Evolutionary conservation across 2,888 invertebrate species (phyloP), one percentile per base, ranked within the genome.

Genomic region (Megalurothrips usitatus): DNA sequence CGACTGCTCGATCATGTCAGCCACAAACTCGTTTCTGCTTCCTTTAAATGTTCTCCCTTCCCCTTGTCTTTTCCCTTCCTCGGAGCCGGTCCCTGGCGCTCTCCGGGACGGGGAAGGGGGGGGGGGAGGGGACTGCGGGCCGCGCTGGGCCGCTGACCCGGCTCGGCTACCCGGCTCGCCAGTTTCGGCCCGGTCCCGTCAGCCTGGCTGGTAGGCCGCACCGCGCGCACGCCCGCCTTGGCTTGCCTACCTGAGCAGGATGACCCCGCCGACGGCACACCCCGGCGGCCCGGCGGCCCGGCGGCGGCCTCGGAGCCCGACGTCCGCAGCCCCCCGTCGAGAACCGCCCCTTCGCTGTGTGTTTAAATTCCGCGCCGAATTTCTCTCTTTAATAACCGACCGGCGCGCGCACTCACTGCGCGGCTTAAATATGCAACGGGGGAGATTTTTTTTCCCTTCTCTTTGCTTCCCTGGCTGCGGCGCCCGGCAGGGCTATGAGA

Each of bases 21-120:
- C 58, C 58, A 43, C 34, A 58, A 17, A 58, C 58, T 58, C 58
- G 58, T 58, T 17, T 17, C 58, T 52, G 52, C 52, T 52, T 52
- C 52, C 52, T 52, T 52, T 52, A 52, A 52, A 52, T 52, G 52
- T 52, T 52, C 10, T 52, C 58, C 58, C 58, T 58, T 58, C 19
- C 58, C 58, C 58, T 58, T 58, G 58, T 58, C 58, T 58, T 17
- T 58, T 58, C 58, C 58, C 58, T 58, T 58, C 58, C 58, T 19
- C 58, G 0, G 58, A 17, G 14, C 52, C 58, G 58, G 58, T 17
- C 19, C 58, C 14, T 0, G 58, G 17, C 52, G 12, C 19, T 17
- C 58, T 58, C 58, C 58, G 14, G 58, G 58, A 6, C 14, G 58
- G 52, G 52, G 52, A 6, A 19, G 68, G 68, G 68, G 23, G 23